Conservation (phyloP, 2,888 invertebrate species). For the Lochmaea capreae region DNA sequence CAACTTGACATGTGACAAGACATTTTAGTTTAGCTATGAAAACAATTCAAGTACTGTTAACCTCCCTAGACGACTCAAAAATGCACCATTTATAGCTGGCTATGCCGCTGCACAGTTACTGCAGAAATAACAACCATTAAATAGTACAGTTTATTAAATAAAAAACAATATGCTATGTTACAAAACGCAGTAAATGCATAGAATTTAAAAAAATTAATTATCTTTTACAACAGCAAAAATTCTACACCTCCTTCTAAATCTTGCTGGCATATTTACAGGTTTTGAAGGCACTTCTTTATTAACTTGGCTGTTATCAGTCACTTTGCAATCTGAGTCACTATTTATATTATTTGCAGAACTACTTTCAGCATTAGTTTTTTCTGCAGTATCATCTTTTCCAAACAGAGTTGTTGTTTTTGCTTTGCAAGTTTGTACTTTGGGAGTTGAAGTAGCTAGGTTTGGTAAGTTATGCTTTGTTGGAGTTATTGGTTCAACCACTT, state of each 20-base stretch:
- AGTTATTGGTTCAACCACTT: background rate
- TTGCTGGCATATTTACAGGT: background rate
- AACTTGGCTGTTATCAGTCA: background rate
- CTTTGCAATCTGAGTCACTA: background rate
- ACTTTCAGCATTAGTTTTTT: background rate
- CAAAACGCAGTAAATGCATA: background rate
- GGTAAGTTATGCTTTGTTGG: background rate
- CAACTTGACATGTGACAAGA: too few relatives aligned
- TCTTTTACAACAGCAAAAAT: slow-evolving; percentile 13
- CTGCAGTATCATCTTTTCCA: background rate
- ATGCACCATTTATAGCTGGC: too few relatives aligned
- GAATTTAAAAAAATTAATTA: background rate
- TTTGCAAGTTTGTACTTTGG: background rate
- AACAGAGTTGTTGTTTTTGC: background rate
- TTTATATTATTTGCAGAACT: background rate
- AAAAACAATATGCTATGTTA: background rate
- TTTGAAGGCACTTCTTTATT: slow-evolving; percentile 4
- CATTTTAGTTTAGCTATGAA: too few relatives aligned
- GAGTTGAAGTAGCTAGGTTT: slow-evolving; percentile 11
- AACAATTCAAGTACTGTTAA: too few relatives aligned
- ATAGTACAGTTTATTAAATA: too few relatives aligned
- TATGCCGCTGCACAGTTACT: too few relatives aligned
- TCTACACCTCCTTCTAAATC: slow-evolving; percentile 26
- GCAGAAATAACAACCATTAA: too few relatives aligned
- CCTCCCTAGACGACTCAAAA: too few relatives aligned